Evolutionary conservation across 2,113 vertebrate species (phyloP).

Genomic region (Pygoscelis antarcticus): DNA sequence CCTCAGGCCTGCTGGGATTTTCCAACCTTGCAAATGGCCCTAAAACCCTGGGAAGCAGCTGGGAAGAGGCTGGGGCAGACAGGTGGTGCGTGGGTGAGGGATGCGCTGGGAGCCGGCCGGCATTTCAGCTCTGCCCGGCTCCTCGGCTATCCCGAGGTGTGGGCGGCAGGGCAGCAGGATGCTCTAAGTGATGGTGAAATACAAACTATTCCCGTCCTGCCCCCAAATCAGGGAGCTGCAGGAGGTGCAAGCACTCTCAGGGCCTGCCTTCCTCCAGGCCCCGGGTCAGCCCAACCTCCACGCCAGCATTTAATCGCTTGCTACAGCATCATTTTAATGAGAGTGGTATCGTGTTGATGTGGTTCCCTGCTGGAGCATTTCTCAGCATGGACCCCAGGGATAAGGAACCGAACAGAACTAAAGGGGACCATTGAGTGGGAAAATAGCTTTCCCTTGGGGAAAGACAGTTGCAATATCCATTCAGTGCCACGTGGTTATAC

Average conservation of each 20-base stretch:
- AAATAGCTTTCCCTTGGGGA: background rate
- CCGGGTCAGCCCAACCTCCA: background rate
- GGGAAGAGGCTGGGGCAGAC: background rate
- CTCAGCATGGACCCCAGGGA: background rate
- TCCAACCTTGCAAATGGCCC: background rate
- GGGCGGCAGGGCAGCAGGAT: background rate
- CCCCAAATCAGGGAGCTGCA: background rate
- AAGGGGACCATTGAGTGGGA: background rate
- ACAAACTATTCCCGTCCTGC: background rate
- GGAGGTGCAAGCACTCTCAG: background rate
- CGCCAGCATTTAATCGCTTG: fast-evolving
- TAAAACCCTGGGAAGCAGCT: background rate
- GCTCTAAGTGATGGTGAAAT: background rate
- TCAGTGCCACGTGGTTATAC: background rate
- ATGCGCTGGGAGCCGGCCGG: fast-evolving
- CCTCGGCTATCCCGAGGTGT: fast-evolving
- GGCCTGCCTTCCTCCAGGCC: background rate
- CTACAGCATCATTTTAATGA: background rate
- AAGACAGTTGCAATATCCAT: background rate
- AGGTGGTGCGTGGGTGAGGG: background rate
- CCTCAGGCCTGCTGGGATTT: background rate
- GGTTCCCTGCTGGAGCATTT: background rate
- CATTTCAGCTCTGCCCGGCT: background rate
- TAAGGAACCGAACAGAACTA: background rate
- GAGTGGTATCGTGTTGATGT: fast-evolving